phyloP scores from a whole-genome alignment of 2,797 vertebrate species.

The Sebastes hubbsi region DNA sequence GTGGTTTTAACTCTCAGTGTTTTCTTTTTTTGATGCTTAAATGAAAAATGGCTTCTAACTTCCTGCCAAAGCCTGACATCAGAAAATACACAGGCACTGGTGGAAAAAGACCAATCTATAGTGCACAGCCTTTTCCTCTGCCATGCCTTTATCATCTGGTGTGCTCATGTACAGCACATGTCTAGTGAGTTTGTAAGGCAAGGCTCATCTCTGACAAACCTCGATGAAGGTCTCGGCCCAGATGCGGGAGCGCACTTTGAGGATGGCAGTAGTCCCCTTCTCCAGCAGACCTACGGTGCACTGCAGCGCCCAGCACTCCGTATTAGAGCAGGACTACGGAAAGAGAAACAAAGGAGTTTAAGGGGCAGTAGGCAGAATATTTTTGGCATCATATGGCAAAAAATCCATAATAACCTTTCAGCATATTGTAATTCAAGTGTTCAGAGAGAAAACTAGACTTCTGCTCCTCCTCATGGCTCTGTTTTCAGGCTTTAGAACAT shows the following conservation, averaged over 20 bases:
- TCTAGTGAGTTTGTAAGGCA: neutral
- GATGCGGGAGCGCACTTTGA: constrained; percentile 87
- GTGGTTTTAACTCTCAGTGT: constrained; percentile 26
- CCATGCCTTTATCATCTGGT: constrained; percentile 23
- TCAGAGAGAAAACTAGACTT: too few species aligned
- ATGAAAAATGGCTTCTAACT: constrained; percentile 30
- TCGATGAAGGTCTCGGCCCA: constrained; percentile 89
- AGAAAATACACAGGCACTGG: constrained; percentile 48
- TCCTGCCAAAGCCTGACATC: constrained; percentile 54
- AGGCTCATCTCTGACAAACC: constrained; percentile 74
- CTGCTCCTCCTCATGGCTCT: too few species aligned
- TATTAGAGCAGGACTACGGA: constrained; percentile 86
- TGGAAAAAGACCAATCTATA: constrained; percentile 22
- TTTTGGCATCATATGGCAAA: too few species aligned
- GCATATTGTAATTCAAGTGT: too few species aligned
- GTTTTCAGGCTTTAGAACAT: too few species aligned
- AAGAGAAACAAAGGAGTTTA: constrained; percentile 3
- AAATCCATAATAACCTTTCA: too few species aligned
- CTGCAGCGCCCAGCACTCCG: constrained; percentile 87
- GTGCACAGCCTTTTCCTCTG: constrained; percentile 12
- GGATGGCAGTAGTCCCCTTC: constrained; percentile 85
- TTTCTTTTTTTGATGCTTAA: constrained; percentile 23
- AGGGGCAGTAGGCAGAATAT: too few species aligned
- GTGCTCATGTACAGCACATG: neutral
- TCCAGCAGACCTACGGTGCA: constrained; percentile 88